Percentiles rank a stretch among this genome's conserved stretches.
Evolutionary conservation across 2,888 invertebrate genomes (phyloP).

Genomic region (Argyresthia goedartella): DNA sequence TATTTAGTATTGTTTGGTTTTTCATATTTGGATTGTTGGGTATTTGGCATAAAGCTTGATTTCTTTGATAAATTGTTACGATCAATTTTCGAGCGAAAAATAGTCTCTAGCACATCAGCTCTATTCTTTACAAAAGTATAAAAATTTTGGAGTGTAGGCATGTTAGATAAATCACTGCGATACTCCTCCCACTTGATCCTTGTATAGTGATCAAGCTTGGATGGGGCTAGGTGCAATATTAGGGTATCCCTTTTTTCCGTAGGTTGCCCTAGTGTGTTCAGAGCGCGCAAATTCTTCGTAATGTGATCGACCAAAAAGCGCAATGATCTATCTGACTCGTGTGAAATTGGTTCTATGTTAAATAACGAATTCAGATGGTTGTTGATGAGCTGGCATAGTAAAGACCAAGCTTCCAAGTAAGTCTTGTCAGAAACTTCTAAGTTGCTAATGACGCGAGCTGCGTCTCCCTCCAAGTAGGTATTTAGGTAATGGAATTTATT

Average conservation of each 20-base stretch:
- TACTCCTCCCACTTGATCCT: slow-evolving; percentile 15
- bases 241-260: slow-evolving; percentile 15
- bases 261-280: slow-evolving; percentile 13
- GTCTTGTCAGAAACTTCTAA: slow-evolving; percentile 13
- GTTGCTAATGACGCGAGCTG: slow-evolving; percentile 14
- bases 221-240: slow-evolving; percentile 11
- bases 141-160: background rate
- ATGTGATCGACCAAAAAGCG: slow-evolving; percentile 9
- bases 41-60: background rate
- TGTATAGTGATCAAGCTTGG: slow-evolving; percentile 14
- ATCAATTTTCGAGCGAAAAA: background rate
- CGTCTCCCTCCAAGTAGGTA: slow-evolving; percentile 17
- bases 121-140: background rate
- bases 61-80: no score
- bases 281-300: slow-evolving; percentile 19
- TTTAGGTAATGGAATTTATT: slow-evolving; percentile 17
- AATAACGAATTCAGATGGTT: slow-evolving; percentile 8
- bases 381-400: slow-evolving; percentile 12
- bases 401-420: slow-evolving; percentile 16
- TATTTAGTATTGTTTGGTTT: background rate
- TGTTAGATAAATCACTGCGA: background rate
- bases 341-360: slow-evolving; percentile 4
- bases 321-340: slow-evolving; percentile 4
- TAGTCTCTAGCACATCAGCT: slow-evolving; percentile 1
- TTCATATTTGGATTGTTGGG: background rate